Evolutionary conservation across 2,113 vertebrate species (phyloP).

Genomic region (Podocnemis expansa): DNA sequence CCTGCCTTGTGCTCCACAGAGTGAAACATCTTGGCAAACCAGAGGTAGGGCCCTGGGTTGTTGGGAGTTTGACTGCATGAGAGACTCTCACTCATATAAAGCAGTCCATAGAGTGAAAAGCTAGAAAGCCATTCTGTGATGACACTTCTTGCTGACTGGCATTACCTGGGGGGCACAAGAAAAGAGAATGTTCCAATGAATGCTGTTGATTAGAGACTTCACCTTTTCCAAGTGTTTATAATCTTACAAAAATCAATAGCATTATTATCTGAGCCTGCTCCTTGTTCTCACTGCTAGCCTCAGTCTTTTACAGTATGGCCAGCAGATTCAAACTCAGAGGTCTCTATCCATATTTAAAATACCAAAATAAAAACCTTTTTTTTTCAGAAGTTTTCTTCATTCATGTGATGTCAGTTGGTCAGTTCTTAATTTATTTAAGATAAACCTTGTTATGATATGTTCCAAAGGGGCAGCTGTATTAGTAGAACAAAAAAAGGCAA

Average conservation of each 20-base stretch:
- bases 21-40: neutral
- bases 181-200: constrained; percentile 4
- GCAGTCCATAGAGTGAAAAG: neutral
- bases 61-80: neutral
- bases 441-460: too few relatives aligned
- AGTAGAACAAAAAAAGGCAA: too few relatives aligned
- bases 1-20: neutral
- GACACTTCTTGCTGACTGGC: neutral
- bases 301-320: neutral
- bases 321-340: neutral
- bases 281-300: constrained; percentile 15
- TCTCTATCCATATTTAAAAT: neutral
- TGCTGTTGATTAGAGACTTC: neutral
- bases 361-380: neutral
- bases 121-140: neutral
- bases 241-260: neutral
- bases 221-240: neutral
- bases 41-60: neutral
- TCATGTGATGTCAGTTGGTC: neutral
- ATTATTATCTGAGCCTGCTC: neutral
- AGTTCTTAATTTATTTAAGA: neutral
- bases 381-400: neutral
- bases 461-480: too few relatives aligned
- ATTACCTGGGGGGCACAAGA: neutral
- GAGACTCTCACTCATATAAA: neutral